Conservation (phyloP, 2,888 invertebrate species). For the Trissoscelio sp. region DNA sequence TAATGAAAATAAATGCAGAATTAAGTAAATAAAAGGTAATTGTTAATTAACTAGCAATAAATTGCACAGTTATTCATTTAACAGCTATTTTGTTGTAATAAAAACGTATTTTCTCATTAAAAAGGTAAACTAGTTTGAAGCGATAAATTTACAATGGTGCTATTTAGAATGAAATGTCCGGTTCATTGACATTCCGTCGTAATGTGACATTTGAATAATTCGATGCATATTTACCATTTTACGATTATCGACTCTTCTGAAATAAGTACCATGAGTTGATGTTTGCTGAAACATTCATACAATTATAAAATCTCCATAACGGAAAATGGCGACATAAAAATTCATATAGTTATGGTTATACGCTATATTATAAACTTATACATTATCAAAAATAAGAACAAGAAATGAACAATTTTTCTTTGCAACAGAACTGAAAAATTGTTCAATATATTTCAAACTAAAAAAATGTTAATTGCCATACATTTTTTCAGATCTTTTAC, state of each 20-base stretch:
- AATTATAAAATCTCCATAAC: slow-evolving; percentile 19
- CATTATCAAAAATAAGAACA: slow-evolving; percentile 6
- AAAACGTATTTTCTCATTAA: neutral
- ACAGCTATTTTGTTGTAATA: no score
- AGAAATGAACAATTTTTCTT: neutral
- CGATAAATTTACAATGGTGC: neutral
- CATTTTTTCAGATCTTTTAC: slow-evolving; percentile 1
- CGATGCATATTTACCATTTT: slow-evolving; percentile 47
- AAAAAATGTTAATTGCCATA: no score
- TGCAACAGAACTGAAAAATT: slow-evolving; percentile 17
- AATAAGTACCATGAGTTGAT: slow-evolving; percentile 29
- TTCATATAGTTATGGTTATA: neutral
- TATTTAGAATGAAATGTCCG: neutral
- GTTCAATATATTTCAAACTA: neutral
- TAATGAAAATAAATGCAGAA: no score
- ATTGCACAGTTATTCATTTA: no score
- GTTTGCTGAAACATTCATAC: slow-evolving; percentile 50
- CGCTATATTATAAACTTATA: neutral
- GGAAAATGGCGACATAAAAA: neutral
- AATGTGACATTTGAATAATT: slow-evolving; percentile 10
- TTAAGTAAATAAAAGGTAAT: no score
- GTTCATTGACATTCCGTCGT: neutral
- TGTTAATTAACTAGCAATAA: no score
- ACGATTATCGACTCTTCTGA: slow-evolving; percentile 26
- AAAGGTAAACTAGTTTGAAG: neutral